Percentiles rank a stretch among this genome's conserved stretches.
phyloP scores from a whole-genome alignment of 92 coral and sea anemone species.

The Plumapathes pennacea region DNA sequence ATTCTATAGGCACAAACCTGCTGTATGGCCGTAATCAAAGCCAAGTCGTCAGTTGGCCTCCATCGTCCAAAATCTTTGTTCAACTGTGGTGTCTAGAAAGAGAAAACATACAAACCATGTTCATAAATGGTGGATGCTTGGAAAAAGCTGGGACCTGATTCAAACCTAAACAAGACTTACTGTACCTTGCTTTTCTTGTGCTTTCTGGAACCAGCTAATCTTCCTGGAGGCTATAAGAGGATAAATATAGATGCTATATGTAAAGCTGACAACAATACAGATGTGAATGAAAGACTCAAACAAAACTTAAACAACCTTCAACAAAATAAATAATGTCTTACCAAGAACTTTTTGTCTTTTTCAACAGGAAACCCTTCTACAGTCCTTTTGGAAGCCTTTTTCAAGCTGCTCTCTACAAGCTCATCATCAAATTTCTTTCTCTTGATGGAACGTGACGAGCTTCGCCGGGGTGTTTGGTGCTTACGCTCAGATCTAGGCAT shows the following conservation, averaged over 20 bases:
- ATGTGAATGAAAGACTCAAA: no score
- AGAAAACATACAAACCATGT: no score
- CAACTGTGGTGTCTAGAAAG: slow-evolving; percentile 75
- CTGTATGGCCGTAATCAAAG: slow-evolving; percentile 89
- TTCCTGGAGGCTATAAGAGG: slow-evolving; percentile 21
- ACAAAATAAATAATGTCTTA: neutral
- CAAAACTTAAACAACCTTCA: no score
- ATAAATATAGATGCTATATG: neutral
- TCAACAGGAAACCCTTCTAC: slow-evolving; percentile 52
- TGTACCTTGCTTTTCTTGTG: slow-evolving; percentile 39
- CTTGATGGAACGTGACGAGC: slow-evolving; percentile 95
- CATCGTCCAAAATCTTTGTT: slow-evolving; percentile 95
- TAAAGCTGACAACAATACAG: no score
- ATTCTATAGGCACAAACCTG: slow-evolving; percentile 51
- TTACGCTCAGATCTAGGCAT: slow-evolving; percentile 21
- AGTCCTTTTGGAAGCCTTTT: slow-evolving; percentile 75
- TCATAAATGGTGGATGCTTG: no score
- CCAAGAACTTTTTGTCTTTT: slow-evolving; percentile 62
- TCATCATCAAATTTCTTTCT: slow-evolving; percentile 99
- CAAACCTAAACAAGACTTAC: no score
- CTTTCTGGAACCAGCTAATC: slow-evolving; percentile 22
- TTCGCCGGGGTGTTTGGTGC: slow-evolving; percentile 87
- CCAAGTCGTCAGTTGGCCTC: slow-evolving; percentile 97
- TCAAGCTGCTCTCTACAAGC: slow-evolving; percentile 95
- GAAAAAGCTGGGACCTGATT: no score